Base-by-base conservation (phyloP, 2,888 invertebrate genomes). In the Gari tellinella region DNA sequence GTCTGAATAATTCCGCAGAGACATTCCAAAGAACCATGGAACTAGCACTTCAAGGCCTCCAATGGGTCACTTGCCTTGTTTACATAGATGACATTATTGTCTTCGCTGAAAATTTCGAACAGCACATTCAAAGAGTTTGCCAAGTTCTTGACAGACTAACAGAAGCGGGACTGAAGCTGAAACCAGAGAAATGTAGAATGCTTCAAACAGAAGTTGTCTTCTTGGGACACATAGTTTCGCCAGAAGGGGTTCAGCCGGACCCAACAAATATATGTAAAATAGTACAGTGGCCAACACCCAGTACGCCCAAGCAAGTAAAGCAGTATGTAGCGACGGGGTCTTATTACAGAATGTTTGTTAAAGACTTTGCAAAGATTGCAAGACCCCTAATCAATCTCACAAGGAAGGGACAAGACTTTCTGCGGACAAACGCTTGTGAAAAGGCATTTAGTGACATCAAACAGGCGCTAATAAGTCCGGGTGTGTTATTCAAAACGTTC, bases 1-100 rank as follows among this genome's bases (percentile, higher is more conserved):
- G 78, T 10, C 40, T 78, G 7, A 60, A 66, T 41, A 63, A 62
- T 38, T 14, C 45, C n/a, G 43, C 41, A 7, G 61, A 57, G 1
- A 70, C 69, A 0, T 70, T 75, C 48, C 65, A 75, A 58, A 43
- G 67, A 25, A 49, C 58, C 2, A 55, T 66, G 60, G 58, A 67
- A 48, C 56, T 63, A 14, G 53, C 49, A 40, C 48, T 75, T 12
- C 52, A 49, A 38, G 72, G 72, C 12, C 43, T 76, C 12, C 67
- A 72, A 41, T 67, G 72, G 72, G 40, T 49, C 10, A 65, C 64
- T n/a, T 72, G 76, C 19, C 60, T 72, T 14, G 62, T 76, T 14
- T 68, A 76, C 45, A 53, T 72, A 25, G 69, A 66, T 58, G 62
- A 75, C 25, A 65, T 75, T 8, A 58, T 66, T n/a, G 56, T 68